Evolutionary conservation across 2,888 invertebrate species (phyloP).

Genomic region (Tenthredo amoena): DNA sequence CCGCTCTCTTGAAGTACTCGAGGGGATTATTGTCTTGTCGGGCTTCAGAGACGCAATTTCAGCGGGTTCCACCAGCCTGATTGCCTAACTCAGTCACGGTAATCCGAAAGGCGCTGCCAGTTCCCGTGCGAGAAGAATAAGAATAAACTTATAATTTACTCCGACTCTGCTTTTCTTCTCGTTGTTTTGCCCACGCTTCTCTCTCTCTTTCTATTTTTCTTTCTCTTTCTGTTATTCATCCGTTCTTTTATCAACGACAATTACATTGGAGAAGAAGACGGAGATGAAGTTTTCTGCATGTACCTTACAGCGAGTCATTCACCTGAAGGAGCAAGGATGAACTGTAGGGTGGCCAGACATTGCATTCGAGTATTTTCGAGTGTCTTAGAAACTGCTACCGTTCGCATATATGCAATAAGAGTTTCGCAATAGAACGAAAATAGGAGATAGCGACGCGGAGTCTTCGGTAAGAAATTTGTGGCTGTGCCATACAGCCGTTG

Average conservation of each 20-base stretch:
- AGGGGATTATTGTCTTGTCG: conserved; percentile 64
- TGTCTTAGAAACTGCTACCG: not conserved
- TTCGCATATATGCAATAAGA: not conserved
- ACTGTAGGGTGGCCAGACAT: not conserved
- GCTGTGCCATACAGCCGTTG: not conserved
- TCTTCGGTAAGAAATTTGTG: not conserved
- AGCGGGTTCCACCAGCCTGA: conserved; percentile 56
- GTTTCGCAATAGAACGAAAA: not conserved
- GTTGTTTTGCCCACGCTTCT: not conserved
- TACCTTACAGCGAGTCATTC: not conserved
- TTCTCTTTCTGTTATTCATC: not conserved
- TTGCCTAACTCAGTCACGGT: conserved; percentile 57
- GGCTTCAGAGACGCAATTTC: conserved; percentile 63
- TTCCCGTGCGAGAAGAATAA: conserved; percentile 33
- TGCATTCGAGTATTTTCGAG: not conserved
- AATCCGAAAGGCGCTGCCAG: conserved; percentile 37
- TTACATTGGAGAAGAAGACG: not conserved
- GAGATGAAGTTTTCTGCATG: conserved; percentile 14
- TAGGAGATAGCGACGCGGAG: not conserved
- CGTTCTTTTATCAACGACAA: conserved; percentile 35
- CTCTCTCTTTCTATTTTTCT: not conserved
- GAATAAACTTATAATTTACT: conserved; percentile 40
- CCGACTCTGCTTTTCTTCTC: conserved; percentile 25
- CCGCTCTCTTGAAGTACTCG: conserved; percentile 57
- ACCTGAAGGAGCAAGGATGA: not conserved